Conservation (phyloP, 2,888 invertebrate genomes). For the Teleogryllus oceanicus region DNA sequence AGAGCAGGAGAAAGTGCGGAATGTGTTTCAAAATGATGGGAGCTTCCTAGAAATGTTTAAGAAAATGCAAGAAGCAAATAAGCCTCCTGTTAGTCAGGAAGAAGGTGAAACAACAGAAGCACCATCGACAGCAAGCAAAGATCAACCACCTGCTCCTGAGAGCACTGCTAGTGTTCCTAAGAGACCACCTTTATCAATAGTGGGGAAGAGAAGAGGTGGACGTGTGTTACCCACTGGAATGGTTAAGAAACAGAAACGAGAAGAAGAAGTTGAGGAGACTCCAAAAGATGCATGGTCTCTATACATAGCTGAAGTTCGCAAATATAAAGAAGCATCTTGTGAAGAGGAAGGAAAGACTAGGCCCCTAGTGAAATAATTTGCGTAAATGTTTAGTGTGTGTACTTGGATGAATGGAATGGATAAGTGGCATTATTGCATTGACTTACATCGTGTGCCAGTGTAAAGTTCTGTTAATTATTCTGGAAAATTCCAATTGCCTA, state of each 20-base stretch:
- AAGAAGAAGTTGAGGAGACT: constrained; percentile 56
- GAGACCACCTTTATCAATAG: constrained; percentile 51
- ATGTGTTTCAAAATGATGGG: constrained; percentile 83
- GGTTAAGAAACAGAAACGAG: constrained; percentile 76
- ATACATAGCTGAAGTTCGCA: constrained; percentile 90
- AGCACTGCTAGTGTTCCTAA: constrained; percentile 19
- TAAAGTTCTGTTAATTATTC: too few relatives aligned
- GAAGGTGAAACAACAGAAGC: constrained; percentile 26
- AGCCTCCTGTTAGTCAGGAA: constrained; percentile 23
- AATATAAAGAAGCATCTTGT: constrained; percentile 87
- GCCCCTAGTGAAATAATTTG: constrained; percentile 76
- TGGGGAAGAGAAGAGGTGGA: constrained; percentile 82
- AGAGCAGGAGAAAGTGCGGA: constrained; percentile 41
- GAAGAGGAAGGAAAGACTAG: constrained; percentile 85
- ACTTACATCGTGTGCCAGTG: too few relatives aligned
- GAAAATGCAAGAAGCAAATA: constrained; percentile 69
- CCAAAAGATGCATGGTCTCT: constrained; percentile 85
- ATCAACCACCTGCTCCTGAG: background rate
- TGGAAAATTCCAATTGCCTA: too few relatives aligned
- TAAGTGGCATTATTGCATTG: too few relatives aligned
- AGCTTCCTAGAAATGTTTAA: constrained; percentile 89
- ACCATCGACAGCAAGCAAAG: constrained; percentile 10
- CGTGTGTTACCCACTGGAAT: constrained; percentile 84
- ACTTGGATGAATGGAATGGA: too few relatives aligned
- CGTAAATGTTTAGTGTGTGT: too few relatives aligned